A percentile compares a stretch with the other conserved stretches of the same genome.
These are phyloP conservation scores for Physocephala rufipes DNA, from an alignment of 2,888 invertebrate species.

Conservation along the genomic window DNA sequence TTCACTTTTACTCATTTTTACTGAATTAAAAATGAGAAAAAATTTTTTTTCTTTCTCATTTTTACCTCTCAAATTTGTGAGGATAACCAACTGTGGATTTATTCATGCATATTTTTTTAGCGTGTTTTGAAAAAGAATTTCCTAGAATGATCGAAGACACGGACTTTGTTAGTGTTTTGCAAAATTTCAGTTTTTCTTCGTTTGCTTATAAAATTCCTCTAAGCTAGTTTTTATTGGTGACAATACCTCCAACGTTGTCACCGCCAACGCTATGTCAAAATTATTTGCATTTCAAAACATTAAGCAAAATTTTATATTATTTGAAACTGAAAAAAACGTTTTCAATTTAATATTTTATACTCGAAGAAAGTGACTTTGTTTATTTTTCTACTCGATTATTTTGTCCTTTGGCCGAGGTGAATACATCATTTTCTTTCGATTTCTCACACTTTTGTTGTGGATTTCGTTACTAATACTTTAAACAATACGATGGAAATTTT, in stretches of 20 bases:
- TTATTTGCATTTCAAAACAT: too few relatives aligned
- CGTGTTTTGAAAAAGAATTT: not conserved
- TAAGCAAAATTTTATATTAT: too few relatives aligned
- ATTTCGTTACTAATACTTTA: not conserved
- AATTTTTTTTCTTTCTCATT: not conserved
- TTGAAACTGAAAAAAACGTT: not conserved
- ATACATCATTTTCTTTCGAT: not conserved
- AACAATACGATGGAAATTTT: not conserved
- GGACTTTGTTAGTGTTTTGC: constrained; percentile 23
- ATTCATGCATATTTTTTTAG: not conserved
- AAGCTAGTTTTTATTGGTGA: constrained; percentile 1
- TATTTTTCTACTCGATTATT: not conserved
- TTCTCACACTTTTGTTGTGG: not conserved
- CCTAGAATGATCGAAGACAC: constrained; percentile 14
- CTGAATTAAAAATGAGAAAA: not conserved
- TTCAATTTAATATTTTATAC: not conserved
- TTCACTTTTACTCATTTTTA: too few relatives aligned
- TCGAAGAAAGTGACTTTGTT: not conserved
- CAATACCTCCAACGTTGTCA: constrained; percentile 18
- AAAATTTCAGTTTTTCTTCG: not conserved
- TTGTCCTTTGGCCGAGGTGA: not conserved
- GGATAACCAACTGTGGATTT: not conserved
- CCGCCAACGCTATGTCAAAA: not conserved
- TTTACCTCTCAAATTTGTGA: not conserved
- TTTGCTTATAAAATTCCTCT: not conserved